Conservation (phyloP, 2,888 invertebrate genomes). For the Micoletzkya japonica region DNA sequence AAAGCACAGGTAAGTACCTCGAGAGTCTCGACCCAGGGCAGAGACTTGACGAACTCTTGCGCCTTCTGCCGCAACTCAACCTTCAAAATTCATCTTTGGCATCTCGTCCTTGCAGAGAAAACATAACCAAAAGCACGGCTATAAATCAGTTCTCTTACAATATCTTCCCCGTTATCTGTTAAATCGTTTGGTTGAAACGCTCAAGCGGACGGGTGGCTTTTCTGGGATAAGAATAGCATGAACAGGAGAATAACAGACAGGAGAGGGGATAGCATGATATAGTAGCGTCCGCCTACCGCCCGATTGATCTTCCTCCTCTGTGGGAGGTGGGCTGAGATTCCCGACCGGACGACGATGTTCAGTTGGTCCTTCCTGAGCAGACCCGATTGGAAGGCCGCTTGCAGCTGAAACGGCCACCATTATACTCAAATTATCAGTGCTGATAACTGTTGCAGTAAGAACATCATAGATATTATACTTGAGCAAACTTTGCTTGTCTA, state of each 20-base stretch:
- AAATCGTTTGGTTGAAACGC: too few species aligned
- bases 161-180: too few species aligned
- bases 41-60: conserved; percentile 42
- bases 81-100: conserved; percentile 28
- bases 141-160: too few species aligned
- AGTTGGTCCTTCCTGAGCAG: conserved; percentile 80
- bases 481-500: too few species aligned
- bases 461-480: too few species aligned
- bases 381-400: conserved; percentile 85
- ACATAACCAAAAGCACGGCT: too few species aligned
- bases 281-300: conserved; percentile 73
- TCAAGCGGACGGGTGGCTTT: too few species aligned
- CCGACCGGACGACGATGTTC: conserved; percentile 70
- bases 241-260: too few species aligned
- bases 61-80: conserved; percentile 49
- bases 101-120: not conserved
- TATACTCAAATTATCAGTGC: too few species aligned
- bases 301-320: conserved; percentile 72
- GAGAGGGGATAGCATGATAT: too few species aligned
- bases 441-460: too few species aligned
- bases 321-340: conserved; percentile 49
- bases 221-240: too few species aligned
- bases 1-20: not conserved
- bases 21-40: conserved; percentile 57
- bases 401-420: conserved; percentile 78